Evolutionary conservation across 2,888 invertebrate species (phyloP).

Genomic region (Tetragonula carbonaria): DNA sequence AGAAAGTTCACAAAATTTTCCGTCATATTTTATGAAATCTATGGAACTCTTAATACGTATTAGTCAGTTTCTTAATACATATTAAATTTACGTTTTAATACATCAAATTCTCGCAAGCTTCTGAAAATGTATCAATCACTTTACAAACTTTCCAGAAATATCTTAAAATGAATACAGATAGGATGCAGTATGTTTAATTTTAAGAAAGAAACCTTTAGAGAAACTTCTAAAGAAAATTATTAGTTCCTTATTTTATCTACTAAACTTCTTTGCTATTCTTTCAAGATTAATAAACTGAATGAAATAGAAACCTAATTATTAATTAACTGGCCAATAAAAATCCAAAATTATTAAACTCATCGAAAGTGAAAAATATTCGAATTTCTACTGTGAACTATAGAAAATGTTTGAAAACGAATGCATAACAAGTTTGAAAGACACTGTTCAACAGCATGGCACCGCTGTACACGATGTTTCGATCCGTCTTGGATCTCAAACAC

Average conservation of each 20-base stretch:
- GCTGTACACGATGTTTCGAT: conserved; percentile 65
- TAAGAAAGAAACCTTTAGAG: background rate
- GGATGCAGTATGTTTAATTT: background rate
- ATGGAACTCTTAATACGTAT: too few species aligned
- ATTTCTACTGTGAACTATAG: background rate
- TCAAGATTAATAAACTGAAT: background rate
- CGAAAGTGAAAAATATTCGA: background rate
- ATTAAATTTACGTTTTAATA: too few species aligned
- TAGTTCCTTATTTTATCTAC: background rate
- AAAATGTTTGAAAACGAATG: background rate
- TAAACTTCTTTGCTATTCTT: background rate
- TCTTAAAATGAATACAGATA: background rate
- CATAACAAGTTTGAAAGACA: conserved; percentile 43
- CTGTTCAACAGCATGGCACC: conserved; percentile 69
- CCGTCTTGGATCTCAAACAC: background rate
- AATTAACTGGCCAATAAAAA: background rate
- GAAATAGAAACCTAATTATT: background rate
- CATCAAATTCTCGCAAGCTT: background rate
- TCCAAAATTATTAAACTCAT: background rate
- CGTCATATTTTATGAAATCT: too few species aligned
- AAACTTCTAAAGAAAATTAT: background rate
- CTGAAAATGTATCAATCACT: background rate
- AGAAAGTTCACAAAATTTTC: too few species aligned
- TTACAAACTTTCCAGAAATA: background rate
- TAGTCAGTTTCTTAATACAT: too few species aligned